Evolutionary conservation across 92 coral and sea anemone genomes (phyloP).

Genomic region (Micromussa lordhowensis): DNA sequence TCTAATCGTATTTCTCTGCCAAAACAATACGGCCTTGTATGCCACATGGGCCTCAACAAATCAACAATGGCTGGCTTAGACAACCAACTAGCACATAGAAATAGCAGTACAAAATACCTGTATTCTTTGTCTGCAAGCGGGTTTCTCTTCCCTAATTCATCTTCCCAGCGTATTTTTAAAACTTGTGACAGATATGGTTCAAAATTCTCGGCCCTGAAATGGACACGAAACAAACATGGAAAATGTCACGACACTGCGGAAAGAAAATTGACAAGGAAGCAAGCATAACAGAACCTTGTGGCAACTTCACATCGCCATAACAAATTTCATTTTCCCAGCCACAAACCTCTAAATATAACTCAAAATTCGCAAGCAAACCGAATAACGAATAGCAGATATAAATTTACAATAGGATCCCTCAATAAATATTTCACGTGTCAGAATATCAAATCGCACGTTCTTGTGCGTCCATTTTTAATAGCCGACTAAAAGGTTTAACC

Average conservation of each 20-base stretch:
- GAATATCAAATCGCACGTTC: constrained; percentile 46
- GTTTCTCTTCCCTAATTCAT: constrained; percentile 84
- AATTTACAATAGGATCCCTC: constrained; percentile 32
- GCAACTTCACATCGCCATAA: constrained; percentile 4
- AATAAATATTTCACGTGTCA: constrained; percentile 53
- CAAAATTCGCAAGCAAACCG: constrained; percentile 18
- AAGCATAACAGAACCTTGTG: background rate
- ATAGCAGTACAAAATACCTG: constrained; percentile 62
- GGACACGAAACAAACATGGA: constrained; percentile 38
- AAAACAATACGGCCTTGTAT: constrained; percentile 46
- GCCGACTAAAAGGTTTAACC: background rate
- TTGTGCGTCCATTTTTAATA: background rate
- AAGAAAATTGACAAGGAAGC: constrained; percentile 21
- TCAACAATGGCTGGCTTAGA: constrained; percentile 10
- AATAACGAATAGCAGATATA: constrained; percentile 34
- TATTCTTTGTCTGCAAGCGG: constrained; percentile 82
- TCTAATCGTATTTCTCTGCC: constrained; percentile 31
- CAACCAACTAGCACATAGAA: background rate
- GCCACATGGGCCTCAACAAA: constrained; percentile 32
- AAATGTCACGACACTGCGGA: constrained; percentile 40
- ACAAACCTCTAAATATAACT: constrained; percentile 35
- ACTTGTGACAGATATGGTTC: constrained; percentile 95
- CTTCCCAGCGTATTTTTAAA: constrained; percentile 95
- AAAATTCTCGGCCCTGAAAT: constrained; percentile 89
- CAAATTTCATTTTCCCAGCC: constrained; percentile 9